These are phyloP conservation scores for Lepus townsendii DNA, from an alignment of 2,797 vertebrate species.

Conservation along the genomic window DNA sequence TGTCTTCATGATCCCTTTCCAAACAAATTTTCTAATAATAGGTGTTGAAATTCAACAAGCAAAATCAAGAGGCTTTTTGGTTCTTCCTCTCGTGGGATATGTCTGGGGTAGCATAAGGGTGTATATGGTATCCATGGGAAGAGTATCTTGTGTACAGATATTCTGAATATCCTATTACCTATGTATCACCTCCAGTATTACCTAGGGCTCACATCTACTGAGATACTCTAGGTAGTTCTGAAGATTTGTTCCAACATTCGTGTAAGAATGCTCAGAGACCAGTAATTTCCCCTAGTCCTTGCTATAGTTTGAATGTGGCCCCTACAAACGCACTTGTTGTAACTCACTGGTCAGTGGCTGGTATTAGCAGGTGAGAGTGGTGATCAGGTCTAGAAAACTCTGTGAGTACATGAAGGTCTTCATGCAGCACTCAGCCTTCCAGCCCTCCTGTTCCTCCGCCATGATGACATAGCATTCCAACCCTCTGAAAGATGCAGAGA, in stretches of 20 bases:
- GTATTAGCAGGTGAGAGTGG: not conserved
- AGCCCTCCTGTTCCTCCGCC: not conserved
- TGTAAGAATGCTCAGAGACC: not conserved
- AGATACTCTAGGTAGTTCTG: not conserved
- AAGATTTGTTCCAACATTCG: not conserved
- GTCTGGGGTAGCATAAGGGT: not conserved
- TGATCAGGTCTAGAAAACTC: not conserved
- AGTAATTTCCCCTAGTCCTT: not conserved
- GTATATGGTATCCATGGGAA: not conserved
- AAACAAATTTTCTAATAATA: not conserved
- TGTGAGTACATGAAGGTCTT: too few relatives aligned
- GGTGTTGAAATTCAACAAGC: not conserved
- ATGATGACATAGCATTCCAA: not conserved
- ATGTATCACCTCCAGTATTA: not conserved
- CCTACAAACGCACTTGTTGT: not conserved
- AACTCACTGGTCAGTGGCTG: not conserved
- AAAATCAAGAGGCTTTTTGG: not conserved
- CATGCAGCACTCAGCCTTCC: accelerated
- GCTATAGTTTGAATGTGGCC: not conserved
- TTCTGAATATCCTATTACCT: not conserved
- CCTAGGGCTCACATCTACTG: not conserved
- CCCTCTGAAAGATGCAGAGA: too few relatives aligned
- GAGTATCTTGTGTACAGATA: not conserved
- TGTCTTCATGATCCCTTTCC: not conserved
- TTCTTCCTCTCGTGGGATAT: not conserved